Evolutionary conservation across 2,888 invertebrate species (phyloP).

Genomic region (Trachelus iudaicus): DNA sequence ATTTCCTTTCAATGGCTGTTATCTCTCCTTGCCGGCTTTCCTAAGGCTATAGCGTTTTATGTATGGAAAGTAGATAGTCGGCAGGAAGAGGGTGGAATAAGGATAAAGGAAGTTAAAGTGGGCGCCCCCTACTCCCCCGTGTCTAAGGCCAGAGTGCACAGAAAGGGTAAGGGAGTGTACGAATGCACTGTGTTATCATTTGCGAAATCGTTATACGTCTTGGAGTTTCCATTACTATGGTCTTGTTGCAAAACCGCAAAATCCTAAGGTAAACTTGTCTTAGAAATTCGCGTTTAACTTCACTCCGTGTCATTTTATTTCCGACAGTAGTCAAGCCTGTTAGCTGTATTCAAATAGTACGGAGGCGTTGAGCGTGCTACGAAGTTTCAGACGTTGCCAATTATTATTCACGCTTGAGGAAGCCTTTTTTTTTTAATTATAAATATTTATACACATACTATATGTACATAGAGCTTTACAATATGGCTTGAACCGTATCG

Average conservation of each 20-base stretch:
- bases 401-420: constrained; percentile 32
- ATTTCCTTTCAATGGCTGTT: not conserved
- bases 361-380: constrained; percentile 39
- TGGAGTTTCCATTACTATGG: not conserved
- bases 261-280: not conserved
- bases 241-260: not conserved
- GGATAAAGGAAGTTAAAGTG: not conserved
- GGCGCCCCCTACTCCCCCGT: no score
- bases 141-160: not conserved
- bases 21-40: not conserved
- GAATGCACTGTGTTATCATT: not conserved
- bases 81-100: not conserved
- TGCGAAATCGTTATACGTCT: not conserved
- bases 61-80: not conserved
- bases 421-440: not conserved
- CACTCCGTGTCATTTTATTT: not conserved
- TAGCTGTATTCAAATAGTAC: constrained; percentile 28
- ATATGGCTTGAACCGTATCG: not conserved
- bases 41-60: not conserved
- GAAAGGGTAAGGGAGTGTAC: not conserved
- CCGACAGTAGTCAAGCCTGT: not conserved
- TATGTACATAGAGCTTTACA: not conserved
- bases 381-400: constrained; percentile 30
- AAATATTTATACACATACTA: not conserved
- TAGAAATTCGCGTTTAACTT: not conserved